Conservation (phyloP, 2,797 vertebrate genomes). For the Chiloscyllium punctatum region DNA sequence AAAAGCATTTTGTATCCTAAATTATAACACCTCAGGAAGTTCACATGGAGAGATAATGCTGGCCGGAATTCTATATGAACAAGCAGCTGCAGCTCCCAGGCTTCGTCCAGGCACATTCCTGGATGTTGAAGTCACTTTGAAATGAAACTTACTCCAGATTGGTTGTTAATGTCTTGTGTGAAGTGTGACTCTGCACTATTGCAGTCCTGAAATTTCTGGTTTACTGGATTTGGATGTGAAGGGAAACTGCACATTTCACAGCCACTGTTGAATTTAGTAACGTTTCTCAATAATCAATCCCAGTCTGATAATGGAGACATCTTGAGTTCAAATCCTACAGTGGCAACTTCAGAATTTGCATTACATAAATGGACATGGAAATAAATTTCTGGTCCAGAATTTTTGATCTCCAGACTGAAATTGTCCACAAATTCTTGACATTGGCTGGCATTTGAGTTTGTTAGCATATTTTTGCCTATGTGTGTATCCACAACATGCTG, state of each 20-base stretch:
- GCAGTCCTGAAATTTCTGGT: not conserved
- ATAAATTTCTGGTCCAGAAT: not conserved
- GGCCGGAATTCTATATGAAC: not conserved
- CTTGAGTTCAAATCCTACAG: not conserved
- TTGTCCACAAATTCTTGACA: too few species aligned
- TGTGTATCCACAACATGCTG: too few species aligned
- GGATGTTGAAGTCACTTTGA: not conserved
- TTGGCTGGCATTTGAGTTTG: too few species aligned
- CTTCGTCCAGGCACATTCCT: slow-evolving; percentile 26
- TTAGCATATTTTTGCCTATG: too few species aligned
- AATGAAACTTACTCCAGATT: slow-evolving; percentile 15
- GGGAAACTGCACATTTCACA: not conserved
- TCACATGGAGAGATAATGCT: not conserved
- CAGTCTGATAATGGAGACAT: not conserved
- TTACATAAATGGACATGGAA: not conserved
- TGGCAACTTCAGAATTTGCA: not conserved
- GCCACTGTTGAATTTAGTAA: slow-evolving; percentile 22
- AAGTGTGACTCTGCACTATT: slow-evolving; percentile 1
- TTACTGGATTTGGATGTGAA: slow-evolving; percentile 23
- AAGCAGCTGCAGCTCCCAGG: slow-evolving; percentile 12
- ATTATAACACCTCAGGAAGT: not conserved
- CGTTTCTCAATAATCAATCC: not conserved
- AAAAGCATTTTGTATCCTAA: not conserved
- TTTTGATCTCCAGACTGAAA: not conserved
- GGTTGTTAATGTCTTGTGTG: slow-evolving; percentile 22